Conservation (phyloP, 2,113 vertebrate species). For the Pituophis catenifer region DNA sequence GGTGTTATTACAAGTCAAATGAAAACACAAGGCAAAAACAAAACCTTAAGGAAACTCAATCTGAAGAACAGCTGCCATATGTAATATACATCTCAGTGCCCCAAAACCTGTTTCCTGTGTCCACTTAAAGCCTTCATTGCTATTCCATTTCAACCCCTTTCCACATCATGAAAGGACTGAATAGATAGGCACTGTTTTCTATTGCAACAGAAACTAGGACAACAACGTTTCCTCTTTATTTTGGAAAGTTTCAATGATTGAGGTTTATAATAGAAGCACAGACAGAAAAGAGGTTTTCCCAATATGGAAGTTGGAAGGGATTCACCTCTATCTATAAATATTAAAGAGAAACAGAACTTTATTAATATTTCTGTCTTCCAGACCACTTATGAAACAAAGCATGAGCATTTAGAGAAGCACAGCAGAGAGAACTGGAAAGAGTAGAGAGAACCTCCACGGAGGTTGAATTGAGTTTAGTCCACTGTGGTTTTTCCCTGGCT, state of each 20-base stretch:
- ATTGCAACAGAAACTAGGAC: not conserved
- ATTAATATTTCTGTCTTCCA: not conserved
- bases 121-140: not conserved
- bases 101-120: not conserved
- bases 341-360: not conserved
- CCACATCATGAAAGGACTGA: too few relatives aligned
- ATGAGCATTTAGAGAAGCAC: not conserved
- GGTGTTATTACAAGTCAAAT: slow-evolving; percentile 13
- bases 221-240: not conserved
- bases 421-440: not conserved
- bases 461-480: not conserved
- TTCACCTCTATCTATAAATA: not conserved
- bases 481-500: not conserved
- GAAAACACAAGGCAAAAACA: not conserved
- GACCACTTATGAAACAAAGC: not conserved
- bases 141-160: not conserved
- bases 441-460: not conserved
- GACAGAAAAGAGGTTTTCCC: not conserved
- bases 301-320: not conserved
- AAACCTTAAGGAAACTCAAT: not conserved
- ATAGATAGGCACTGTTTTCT: not conserved
- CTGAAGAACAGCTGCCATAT: not conserved
- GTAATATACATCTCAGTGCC: not conserved
- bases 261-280: not conserved
- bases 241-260: not conserved